These are phyloP conservation scores for Palythoa grandis DNA, from an alignment of 92 coral and sea anemone genomes.

Conservation along the genomic window DNA sequence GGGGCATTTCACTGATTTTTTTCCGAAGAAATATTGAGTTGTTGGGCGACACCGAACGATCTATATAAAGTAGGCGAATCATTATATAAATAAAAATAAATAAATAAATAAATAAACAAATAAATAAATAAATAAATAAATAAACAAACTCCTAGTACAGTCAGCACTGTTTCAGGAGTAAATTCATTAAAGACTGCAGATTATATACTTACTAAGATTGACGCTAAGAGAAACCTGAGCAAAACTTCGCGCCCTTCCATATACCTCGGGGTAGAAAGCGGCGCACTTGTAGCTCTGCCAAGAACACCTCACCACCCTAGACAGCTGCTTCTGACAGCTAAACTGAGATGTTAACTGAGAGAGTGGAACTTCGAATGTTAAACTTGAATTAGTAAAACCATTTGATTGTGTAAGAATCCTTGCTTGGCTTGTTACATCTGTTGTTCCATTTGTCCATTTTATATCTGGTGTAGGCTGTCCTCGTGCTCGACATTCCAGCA, in stretches of 20 bases:
- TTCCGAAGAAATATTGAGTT: no score
- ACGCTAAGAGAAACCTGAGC: not conserved
- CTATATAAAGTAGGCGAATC: no score
- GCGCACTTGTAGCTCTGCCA: not conserved
- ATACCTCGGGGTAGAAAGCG: not conserved
- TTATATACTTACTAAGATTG: not conserved
- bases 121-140: not conserved
- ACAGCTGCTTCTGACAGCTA: not conserved
- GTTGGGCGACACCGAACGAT: no score
- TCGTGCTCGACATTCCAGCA: slow-evolving; percentile 17
- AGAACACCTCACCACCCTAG: not conserved
- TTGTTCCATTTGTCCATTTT: slow-evolving; percentile 5
- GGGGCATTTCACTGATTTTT: no score
- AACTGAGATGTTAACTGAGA: not conserved
- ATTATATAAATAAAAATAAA: not conserved
- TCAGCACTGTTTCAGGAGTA: no score
- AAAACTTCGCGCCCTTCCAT: not conserved
- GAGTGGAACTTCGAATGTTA: not conserved
- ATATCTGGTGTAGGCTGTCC: slow-evolving; percentile 17
- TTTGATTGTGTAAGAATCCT: not conserved
- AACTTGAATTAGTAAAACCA: not conserved
- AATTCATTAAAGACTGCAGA: not conserved
- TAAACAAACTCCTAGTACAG: not conserved
- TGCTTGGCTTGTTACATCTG: not conserved
- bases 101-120: not conserved